Evolutionary conservation across 2,113 vertebrate genomes (phyloP), one percentile per base, ranked within the genome.

Genomic region (Sceloporus undulatus): DNA sequence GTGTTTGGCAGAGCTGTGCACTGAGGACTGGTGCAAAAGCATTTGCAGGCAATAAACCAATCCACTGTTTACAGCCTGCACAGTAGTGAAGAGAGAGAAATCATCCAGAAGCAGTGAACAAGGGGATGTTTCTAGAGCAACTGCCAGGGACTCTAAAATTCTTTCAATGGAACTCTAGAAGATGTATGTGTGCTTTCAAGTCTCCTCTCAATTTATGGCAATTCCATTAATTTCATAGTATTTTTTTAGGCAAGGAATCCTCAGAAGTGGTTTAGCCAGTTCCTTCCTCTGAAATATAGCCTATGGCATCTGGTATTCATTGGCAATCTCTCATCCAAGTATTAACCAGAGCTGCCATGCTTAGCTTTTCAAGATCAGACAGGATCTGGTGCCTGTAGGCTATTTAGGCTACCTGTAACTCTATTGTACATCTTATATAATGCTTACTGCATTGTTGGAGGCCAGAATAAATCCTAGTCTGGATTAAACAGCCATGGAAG

Each of bases 401-500:
- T 62, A 62, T 62, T 62, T 62, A 62, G 3, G 59, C 59, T 14
- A 62, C 59, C 59, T 62, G 59, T 13, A 62, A 62, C 59, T 62
- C 77, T n/a, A 82, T 9, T 23, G 66, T 5, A 68, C 4, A 23
- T 38, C 52, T 42, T 88, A 18, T 77, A 74, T 62, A 62, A 48
- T 66, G 79, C 56, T 56, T 54, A 88, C 42, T 5, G 14, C 48
- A 56, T 34, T 6, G 4, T 54, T n/a, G 56, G 89, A 59, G 16
- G 83, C 65, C 78, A n/a, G 25, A 42, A 9, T 90, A 80, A 65
- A 74, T 92, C 78, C 78, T 82, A 66, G 73, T 21, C 79, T 87
- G 42, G 27, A 85, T 85, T 88, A 91, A 94, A 90, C 71, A 91
- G 76, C 81, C 88, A 88, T 87, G 90, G 82, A 94, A 87, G 82